Conservation (phyloP, 2,797 vertebrate species). For the Petrocephalus schoutedeni region DNA sequence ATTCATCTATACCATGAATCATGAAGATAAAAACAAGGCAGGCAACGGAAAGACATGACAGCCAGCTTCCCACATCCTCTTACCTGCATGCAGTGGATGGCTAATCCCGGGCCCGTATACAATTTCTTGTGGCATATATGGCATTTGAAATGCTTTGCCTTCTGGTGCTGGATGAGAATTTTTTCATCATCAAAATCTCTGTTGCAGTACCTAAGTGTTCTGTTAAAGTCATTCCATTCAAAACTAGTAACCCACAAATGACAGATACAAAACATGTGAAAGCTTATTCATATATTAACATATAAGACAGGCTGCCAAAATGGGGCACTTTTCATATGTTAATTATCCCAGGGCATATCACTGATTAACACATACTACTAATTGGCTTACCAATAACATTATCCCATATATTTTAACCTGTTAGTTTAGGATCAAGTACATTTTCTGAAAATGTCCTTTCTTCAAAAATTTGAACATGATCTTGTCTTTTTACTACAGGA, state of each 20-base stretch:
- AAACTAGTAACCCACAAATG: background rate
- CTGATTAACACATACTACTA: background rate
- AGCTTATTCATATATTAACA: background rate
- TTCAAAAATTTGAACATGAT: background rate
- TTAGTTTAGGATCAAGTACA: background rate
- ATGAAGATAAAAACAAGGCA: background rate
- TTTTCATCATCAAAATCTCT: slow-evolving; percentile 98
- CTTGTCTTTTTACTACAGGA: background rate
- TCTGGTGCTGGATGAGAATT: slow-evolving; percentile 98
- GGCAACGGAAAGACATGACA: background rate
- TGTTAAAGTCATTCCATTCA: slow-evolving; percentile 15
- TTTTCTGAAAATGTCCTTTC: background rate
- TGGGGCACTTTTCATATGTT: background rate
- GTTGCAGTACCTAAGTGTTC: slow-evolving; percentile 85
- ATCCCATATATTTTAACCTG: background rate
- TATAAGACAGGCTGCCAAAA: background rate
- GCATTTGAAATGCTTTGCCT: slow-evolving; percentile 99
- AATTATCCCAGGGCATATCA: background rate
- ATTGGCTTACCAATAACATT: background rate
- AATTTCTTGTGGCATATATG: slow-evolving; percentile 98
- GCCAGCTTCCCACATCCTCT: background rate
- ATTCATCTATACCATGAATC: background rate
- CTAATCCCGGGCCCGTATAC: slow-evolving; percentile 93
- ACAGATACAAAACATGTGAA: background rate
- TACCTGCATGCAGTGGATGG: slow-evolving; percentile 99